Evolutionary conservation across 2,888 invertebrate species (phyloP).

Genomic region (Trichopoda pennipes): DNA sequence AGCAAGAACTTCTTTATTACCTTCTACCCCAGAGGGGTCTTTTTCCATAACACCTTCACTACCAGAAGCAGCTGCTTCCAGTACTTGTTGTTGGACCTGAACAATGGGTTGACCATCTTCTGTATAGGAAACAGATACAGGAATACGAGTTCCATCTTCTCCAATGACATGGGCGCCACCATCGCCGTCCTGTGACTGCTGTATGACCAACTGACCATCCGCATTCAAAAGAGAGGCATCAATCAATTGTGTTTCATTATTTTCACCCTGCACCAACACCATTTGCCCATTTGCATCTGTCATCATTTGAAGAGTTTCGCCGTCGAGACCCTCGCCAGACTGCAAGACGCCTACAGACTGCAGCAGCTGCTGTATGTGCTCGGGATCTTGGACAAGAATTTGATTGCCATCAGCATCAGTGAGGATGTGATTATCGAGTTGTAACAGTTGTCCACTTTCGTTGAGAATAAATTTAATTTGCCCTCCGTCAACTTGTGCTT

Average conservation of each 20-base stretch:
- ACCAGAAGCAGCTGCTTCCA: slow-evolving; percentile 71
- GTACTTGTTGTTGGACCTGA: slow-evolving; percentile 79
- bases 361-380: slow-evolving; percentile 81
- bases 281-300: slow-evolving; percentile 81
- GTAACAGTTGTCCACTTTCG: slow-evolving; percentile 80
- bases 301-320: slow-evolving; percentile 81
- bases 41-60: slow-evolving; percentile 73
- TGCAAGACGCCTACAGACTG: slow-evolving; percentile 81
- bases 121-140: slow-evolving; percentile 81
- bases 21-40: slow-evolving; percentile 68
- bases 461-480: slow-evolving; percentile 81
- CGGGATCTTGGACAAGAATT: slow-evolving; percentile 81
- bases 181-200: slow-evolving; percentile 80
- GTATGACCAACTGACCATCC: slow-evolving; percentile 81
- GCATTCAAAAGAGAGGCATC: slow-evolving; percentile 81
- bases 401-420: slow-evolving; percentile 81
- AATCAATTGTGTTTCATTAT: slow-evolving; percentile 81
- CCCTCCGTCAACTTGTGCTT: slow-evolving; percentile 80
- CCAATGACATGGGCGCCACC: slow-evolving; percentile 80
- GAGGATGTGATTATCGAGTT: slow-evolving; percentile 81
- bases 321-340: slow-evolving; percentile 80
- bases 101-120: slow-evolving; percentile 80
- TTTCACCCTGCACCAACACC: slow-evolving; percentile 81
- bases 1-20: slow-evolving; percentile 60
- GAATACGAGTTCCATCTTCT: slow-evolving; percentile 81